Base-by-base conservation (phyloP, 2,113 vertebrate genomes). In the Arenaria interpres region DNA sequence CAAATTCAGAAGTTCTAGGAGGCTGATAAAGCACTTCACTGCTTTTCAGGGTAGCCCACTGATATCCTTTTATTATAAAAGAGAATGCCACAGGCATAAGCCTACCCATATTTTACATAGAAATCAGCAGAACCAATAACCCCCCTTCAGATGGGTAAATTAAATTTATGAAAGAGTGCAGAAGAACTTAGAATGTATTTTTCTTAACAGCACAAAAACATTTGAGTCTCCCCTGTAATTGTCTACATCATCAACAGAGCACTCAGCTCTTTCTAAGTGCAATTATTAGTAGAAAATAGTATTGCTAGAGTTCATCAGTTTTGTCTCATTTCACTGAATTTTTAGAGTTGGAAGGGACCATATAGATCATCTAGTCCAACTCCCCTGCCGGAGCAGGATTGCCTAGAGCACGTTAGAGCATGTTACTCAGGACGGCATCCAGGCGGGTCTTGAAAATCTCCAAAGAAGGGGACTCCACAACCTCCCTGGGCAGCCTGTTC, bases 231-330 rank as follows among this genome's bases (percentile, higher is more conserved):
- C 24, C 59, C 74, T 51, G 37, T 62, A 92, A 92, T 24, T 82
- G 76, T 87, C 77, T 93, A 59, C 30, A 92, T 92, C 78, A 95
- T 50, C 81, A 93, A 90, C 54, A 82, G 45, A 56, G 8, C 53
- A 79, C 57, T 87, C 72, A 86, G 57, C 7, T 88, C 71, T 93
- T 95, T 75, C 0, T 35, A 97, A 93, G 19, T 63, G 66, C 63
- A 96, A 81, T 93, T 88, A 92, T 85, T 82, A 97, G 93, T 33
- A 94, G 75, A 51, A 96, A 95, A 95, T 45, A 66, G 45, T 76
- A 92, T 93, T 92, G 91, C 54, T 45, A 50, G 25, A 95, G 32
- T 72, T 59, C 90, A 91, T 93, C 69, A 94, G 66, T 95, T 97
- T 95, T 66, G 81, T 75, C 57, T 96, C 68, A 94, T 92, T n/a